phyloP scores from a whole-genome alignment of 2,113 vertebrate species.

The Tringa solitaria region DNA sequence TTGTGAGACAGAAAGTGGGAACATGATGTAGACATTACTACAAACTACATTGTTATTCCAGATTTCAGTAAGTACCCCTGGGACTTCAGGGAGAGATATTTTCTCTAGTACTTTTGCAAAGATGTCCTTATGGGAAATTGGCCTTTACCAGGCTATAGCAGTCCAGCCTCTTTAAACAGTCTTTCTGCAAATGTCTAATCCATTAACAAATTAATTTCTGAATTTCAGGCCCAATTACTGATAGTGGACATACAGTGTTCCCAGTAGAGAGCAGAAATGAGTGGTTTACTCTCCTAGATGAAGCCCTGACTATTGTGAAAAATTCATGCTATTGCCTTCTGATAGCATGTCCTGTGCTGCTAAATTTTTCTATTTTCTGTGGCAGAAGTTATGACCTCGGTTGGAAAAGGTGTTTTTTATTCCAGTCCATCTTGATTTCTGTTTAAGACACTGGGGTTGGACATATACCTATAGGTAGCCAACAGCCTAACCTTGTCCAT shows the following conservation, averaged over 20 bases:
- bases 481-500: not conserved
- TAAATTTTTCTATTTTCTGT: not conserved
- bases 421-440: not conserved
- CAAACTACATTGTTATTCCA: not conserved
- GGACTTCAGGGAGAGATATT: not conserved
- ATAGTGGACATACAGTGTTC: not conserved
- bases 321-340: not conserved
- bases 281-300: not conserved
- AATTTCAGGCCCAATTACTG: constrained; percentile 2
- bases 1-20: not conserved
- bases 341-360: not conserved
- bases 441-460: not conserved
- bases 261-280: not conserved
- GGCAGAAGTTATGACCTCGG: not conserved
- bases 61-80: constrained; percentile 18
- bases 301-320: not conserved
- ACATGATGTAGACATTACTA: not conserved
- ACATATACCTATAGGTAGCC: not conserved
- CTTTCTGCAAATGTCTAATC: constrained; percentile 19
- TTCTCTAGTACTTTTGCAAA: not conserved
- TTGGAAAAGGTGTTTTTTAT: not conserved
- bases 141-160: constrained; percentile 8
- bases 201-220: constrained; percentile 46
- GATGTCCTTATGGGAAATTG: not conserved
- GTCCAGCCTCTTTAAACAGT: constrained; percentile 17